These are phyloP conservation scores for Ophion ellenae DNA, from an alignment of 2,888 invertebrate species.

Conservation along the genomic window DNA sequence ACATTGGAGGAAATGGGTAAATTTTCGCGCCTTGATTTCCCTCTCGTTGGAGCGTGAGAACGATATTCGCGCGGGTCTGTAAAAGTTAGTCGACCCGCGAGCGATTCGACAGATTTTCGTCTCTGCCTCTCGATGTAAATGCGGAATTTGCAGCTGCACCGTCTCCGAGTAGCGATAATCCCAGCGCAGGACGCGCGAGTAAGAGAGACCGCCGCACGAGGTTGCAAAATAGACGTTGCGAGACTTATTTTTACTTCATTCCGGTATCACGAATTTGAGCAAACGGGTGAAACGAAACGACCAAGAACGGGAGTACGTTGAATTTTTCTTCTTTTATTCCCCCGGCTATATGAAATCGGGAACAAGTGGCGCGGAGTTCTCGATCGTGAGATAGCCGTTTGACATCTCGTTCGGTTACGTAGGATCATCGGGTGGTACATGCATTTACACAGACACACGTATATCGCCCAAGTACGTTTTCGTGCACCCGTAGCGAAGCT, in stretches of 20 bases:
- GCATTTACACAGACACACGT: not conserved
- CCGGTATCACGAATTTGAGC: slow-evolving; percentile 46
- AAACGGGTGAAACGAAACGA: slow-evolving; percentile 29
- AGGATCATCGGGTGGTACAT: slow-evolving; percentile 40
- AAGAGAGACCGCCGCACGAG: not conserved
- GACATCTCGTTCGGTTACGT: slow-evolving; percentile 37
- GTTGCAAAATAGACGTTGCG: slow-evolving; percentile 32
- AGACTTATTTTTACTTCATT: slow-evolving; percentile 8
- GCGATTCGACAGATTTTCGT: slow-evolving; percentile 21
- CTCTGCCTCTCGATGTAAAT: slow-evolving; percentile 11
- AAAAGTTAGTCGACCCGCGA: slow-evolving; percentile 14
- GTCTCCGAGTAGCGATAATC: not conserved
- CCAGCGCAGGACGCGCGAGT: not conserved
- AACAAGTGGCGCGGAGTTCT: slow-evolving; percentile 29
- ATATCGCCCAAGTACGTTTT: slow-evolving; percentile 46
- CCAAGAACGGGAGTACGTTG: not conserved
- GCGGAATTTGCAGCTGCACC: not conserved
- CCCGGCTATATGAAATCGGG: slow-evolving; percentile 9
- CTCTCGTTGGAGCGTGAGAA: slow-evolving; percentile 38
- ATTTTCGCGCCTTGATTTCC: not conserved
- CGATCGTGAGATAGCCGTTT: slow-evolving; percentile 64
- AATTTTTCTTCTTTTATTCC: not conserved
- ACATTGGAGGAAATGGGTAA: not conserved
- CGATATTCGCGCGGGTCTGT: not conserved
- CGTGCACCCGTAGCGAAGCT: slow-evolving; percentile 53